Conservation (phyloP, 2,888 invertebrate species). For the Cheilosia variabilis region DNA sequence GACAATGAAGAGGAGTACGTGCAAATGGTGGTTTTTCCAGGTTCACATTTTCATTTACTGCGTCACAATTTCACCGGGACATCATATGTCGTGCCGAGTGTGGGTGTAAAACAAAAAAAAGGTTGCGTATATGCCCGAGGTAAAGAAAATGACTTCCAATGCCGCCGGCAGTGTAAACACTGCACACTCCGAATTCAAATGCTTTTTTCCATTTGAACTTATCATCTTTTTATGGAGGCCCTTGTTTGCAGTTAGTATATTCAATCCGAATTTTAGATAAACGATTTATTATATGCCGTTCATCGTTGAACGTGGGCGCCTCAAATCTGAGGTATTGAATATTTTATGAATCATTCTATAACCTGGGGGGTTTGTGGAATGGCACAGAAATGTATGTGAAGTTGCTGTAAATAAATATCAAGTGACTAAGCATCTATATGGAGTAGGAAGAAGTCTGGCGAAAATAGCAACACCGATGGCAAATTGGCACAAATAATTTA, state of each 20-base stretch:
- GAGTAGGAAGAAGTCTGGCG: constrained; percentile 4
- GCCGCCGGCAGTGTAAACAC: neutral
- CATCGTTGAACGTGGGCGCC: neutral
- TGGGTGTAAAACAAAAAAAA: constrained; percentile 9
- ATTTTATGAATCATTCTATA: neutral
- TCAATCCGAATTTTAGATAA: constrained; percentile 36
- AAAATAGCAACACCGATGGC: constrained; percentile 13
- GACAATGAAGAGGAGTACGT: constrained; percentile 46
- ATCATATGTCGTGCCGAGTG: constrained; percentile 4
- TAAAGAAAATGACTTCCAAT: neutral
- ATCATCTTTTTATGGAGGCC: neutral
- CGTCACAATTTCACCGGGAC: constrained; percentile 19
- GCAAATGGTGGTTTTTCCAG: constrained; percentile 51
- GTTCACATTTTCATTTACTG: constrained; percentile 9
- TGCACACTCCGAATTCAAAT: neutral
- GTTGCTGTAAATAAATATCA: constrained; percentile 12
- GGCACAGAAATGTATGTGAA: constrained; percentile 3
- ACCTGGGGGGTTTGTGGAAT: neutral
- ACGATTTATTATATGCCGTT: constrained; percentile 7
- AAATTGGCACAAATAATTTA: constrained; percentile 43
- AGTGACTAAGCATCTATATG: constrained; percentile 12
- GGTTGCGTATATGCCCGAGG: constrained; percentile 46
- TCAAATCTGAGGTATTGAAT: constrained; percentile 16
- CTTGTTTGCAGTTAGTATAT: neutral
- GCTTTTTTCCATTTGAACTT: neutral